Evolutionary conservation across 2,113 vertebrate genomes (phyloP).

Genomic region (Cyanocitta stelleri): DNA sequence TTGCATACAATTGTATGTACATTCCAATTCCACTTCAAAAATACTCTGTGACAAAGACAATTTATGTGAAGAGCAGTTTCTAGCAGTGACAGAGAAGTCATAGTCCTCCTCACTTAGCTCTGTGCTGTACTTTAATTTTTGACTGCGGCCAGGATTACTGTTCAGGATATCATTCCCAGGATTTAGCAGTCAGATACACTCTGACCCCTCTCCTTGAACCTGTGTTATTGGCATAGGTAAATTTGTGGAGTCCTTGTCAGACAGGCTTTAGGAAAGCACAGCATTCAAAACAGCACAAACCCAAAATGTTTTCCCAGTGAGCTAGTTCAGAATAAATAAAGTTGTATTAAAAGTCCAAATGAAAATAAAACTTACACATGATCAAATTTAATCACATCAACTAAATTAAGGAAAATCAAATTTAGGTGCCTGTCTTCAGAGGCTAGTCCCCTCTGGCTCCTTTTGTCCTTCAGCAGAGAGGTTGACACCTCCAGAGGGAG

Average conservation of each 20-base stretch:
- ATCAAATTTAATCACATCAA: neutral
- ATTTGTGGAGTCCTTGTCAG: neutral
- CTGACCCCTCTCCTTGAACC: neutral
- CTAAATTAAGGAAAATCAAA: neutral
- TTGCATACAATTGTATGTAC: conserved; percentile 2
- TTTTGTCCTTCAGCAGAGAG: neutral
- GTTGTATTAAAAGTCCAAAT: neutral
- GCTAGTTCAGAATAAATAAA: neutral
- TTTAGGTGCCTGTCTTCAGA: neutral
- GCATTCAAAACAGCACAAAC: neutral
- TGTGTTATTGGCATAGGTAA: neutral
- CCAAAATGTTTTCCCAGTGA: neutral
- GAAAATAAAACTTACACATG: neutral
- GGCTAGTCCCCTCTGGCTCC: neutral
- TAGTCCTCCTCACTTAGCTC: neutral
- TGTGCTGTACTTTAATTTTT: neutral
- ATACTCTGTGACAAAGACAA: neutral
- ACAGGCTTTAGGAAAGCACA: neutral
- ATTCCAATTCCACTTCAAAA: conserved; percentile 3
- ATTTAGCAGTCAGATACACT: neutral
- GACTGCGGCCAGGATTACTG: neutral
- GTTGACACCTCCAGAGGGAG: neutral
- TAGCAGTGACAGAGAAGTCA: neutral
- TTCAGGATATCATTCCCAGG: neutral
- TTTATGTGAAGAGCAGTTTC: neutral